Evolutionary conservation across 2,797 vertebrate genomes (phyloP).

Genomic region (Oreochromis mossambicus): DNA sequence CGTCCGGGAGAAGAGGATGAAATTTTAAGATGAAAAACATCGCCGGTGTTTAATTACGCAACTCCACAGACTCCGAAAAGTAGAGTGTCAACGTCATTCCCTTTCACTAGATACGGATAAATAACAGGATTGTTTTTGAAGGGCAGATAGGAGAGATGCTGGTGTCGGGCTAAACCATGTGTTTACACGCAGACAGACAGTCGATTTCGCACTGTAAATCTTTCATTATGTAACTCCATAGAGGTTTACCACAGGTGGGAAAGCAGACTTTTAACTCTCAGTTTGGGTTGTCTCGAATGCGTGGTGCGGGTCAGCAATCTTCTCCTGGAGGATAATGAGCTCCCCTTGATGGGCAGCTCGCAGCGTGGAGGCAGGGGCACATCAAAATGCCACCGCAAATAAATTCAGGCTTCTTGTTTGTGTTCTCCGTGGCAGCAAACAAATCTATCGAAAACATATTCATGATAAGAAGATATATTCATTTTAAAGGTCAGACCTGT

Average conservation of each 20-base stretch:
- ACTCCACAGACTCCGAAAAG: neutral
- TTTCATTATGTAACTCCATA: neutral
- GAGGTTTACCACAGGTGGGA: conserved; percentile 10
- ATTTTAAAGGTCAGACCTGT: conserved; percentile 36
- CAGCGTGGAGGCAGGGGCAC: neutral
- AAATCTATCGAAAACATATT: conserved; percentile 25
- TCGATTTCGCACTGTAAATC: neutral
- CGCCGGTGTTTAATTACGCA: neutral
- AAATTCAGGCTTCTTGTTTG: neutral
- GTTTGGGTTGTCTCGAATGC: neutral
- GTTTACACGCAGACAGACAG: neutral
- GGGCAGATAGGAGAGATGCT: neutral
- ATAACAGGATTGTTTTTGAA: neutral
- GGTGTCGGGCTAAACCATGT: neutral
- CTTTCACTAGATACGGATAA: neutral
- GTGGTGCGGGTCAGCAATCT: neutral
- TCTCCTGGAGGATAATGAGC: conserved; percentile 5
- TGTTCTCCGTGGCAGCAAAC: conserved; percentile 3
- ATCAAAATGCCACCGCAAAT: conserved; percentile 32
- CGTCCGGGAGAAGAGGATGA: neutral
- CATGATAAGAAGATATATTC: conserved; percentile 30
- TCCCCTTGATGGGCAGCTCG: conserved; percentile 1
- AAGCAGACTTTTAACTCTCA: neutral
- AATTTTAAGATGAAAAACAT: neutral
- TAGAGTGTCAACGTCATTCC: neutral